These are phyloP conservation scores for Oryctes rhinoceros DNA, from an alignment of 1,140 invertebrate species.

Conservation along the genomic window DNA sequence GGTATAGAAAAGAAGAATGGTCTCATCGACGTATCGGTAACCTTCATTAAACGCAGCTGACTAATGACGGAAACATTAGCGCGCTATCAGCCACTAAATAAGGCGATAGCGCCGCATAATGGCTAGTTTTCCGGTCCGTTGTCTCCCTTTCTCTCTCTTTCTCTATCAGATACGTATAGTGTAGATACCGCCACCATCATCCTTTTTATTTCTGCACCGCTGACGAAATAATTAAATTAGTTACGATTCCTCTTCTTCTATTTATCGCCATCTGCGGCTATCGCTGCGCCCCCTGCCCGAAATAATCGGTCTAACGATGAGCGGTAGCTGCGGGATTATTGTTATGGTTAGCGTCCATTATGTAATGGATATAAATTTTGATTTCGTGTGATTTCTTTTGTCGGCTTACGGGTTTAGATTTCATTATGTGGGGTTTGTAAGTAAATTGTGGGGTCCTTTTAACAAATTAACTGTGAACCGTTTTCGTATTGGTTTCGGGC, in stretches of 20 bases:
- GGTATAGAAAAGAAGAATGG: neutral
- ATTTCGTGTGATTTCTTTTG: constrained; percentile 11
- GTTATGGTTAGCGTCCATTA: constrained; percentile 1
- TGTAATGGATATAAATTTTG: constrained; percentile 1
- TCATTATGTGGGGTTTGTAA: neutral
- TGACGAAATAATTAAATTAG: constrained; percentile 33
- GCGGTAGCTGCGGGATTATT: neutral
- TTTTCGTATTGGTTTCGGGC: no score
- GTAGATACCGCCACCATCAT: neutral
- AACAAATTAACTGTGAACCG: no score
- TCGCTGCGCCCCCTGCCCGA: neutral
- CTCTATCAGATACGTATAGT: neutral
- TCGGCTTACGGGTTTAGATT: neutral
- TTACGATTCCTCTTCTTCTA: constrained; percentile 4
- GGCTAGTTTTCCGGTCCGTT: constrained; percentile 55
- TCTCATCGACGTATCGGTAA: constrained; percentile 56
- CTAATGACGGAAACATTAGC: constrained; percentile 60
- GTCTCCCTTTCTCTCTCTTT: constrained; percentile 20
- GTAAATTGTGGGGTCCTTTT: no score
- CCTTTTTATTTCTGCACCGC: constrained; percentile 16
- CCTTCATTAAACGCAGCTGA: constrained; percentile 60
- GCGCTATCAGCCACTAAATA: constrained; percentile 57
- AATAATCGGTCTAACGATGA: neutral
- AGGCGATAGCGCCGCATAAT: constrained; percentile 52
- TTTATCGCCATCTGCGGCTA: constrained; percentile 13